Base-by-base conservation (phyloP, 2,113 vertebrate genomes). In the Salvelinus alpinus region DNA sequence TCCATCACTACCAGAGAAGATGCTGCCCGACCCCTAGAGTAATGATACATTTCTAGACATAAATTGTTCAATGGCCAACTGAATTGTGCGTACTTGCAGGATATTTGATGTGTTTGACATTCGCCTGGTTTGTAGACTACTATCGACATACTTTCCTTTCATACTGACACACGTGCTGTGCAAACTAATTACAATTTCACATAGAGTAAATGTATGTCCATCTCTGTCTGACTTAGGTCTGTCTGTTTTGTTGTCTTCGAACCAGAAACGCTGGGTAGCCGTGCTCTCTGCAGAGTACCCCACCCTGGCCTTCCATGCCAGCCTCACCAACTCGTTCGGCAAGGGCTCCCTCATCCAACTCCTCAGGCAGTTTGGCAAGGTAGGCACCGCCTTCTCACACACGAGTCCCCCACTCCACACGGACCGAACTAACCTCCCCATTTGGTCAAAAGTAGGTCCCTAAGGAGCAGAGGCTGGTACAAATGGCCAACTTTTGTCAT, bases 261-360 rank as follows among this genome's bases (percentile, higher is more conserved):
- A 82, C 27, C 78, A 99, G 98, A 99, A 97, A 92, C 95, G 95
- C 14, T 99, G 98, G 98, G 97, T 99, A 31, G 96, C 97, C 4
- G 27, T 96, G 51, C 91, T 99, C 11, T 99, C 98, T 78, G 94
- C 95, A 74, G 96, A 99, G 64, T 96, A 96, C 71, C 98, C 98
- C 4, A 99, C 97, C 0, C 92, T 99, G 5, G 97, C 97, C 66
- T 99, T 99, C 87, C 98, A 99, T 0, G 96, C 98, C 72, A 99
- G 98, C 88, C 96, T 99, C 78, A 99, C 98, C 16, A 99, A 99
- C 86, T 95, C 98, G 0, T 99, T 99, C 62, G 98, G 98, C 66
- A 99, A 99, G 88, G 98, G 98, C 76, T 97, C 97, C 0, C 96
- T 99, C 83, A 99, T 99, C 79, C 97, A 99, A 87, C 97, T 99